Base-by-base conservation (phyloP, 2,888 invertebrate species). In the Apamea epomidion region DNA sequence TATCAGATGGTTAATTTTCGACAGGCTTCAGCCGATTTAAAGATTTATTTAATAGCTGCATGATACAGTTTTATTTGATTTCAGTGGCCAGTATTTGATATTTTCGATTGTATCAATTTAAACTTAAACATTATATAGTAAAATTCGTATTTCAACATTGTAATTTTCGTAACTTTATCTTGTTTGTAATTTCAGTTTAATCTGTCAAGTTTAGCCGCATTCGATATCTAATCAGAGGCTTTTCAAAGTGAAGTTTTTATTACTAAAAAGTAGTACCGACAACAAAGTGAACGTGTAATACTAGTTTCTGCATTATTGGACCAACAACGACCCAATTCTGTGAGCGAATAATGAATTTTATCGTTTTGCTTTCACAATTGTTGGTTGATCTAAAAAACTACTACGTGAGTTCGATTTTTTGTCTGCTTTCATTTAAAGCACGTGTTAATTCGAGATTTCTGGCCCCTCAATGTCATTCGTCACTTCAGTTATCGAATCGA, bases 261-360 rank as follows among this genome's bases (percentile, higher is more conserved):
- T 74, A 76, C 71, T 81, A 70, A 81, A 79, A 83, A 78, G 76
- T 76, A 58, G 82, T 51, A 62, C 72, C 68, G 45, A 79, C 83
- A 82, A 84, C 87, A 87, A 87, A 85, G 81, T 77, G 82, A 91
- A 91, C 92, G 80, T 89, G 92, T 91, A 89, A 89, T 91, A 91
- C 92, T 86, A 82, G 92, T 92, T 91, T 89, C 84, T 90, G 89
- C 83, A 89, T 89, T 91, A 83, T 82, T 86, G 83, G 60, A 77
- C 80, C 84, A 81, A 83, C 78, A 77, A 54, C 89, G 91, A 88
- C 90, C 92, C 89, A 90, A 89, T 91, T 93, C 88, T 87, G 84
- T 80, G 72, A 71, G 72, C 82, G 86, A 89, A 90, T 91, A 87
- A 90, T 88, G 84, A 87, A 89, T 88, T 90, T 90, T 73, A 88